phyloP scores from a whole-genome alignment of 2,797 vertebrate species.

The Austrolebias charrua region DNA sequence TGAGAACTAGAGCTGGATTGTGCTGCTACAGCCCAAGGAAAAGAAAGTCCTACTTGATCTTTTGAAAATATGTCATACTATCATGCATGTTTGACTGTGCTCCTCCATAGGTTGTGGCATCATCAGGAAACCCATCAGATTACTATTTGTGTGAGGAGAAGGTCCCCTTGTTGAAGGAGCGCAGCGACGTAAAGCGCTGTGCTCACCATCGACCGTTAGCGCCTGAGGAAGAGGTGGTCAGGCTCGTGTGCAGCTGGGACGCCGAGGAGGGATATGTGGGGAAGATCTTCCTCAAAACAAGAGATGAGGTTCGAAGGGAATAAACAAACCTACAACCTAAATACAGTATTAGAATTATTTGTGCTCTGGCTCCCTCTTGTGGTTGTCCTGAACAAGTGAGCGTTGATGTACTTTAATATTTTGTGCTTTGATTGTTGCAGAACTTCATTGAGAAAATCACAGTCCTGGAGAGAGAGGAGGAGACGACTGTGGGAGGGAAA shows the following conservation, averaged over 20 bases:
- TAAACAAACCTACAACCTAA: neutral
- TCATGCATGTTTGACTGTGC: neutral
- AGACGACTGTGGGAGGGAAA: conserved; percentile 70
- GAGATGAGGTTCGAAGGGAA: conserved; percentile 84
- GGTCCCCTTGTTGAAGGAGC: conserved; percentile 90
- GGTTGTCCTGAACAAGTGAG: conserved; percentile 16
- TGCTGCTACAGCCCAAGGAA: neutral
- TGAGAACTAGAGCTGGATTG: neutral
- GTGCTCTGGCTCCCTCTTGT: conserved; percentile 56
- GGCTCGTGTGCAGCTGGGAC: conserved; percentile 89
- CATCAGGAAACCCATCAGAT: conserved; percentile 74
- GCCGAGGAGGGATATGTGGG: conserved; percentile 91
- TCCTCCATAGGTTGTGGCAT: conserved; percentile 74
- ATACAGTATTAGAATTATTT: too few relatives aligned
- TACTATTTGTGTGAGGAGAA: conserved; percentile 94
- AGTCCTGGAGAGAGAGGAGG: conserved; percentile 81
- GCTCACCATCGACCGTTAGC: conserved; percentile 85
- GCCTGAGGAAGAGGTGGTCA: conserved; percentile 87
- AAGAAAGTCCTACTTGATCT: neutral
- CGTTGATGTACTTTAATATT: neutral
- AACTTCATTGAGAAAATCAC: conserved; percentile 82
- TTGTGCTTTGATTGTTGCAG: conserved; percentile 62
- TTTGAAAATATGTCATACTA: neutral
- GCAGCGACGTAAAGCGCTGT: conserved; percentile 86
- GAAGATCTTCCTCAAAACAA: conserved; percentile 89